Evolutionary conservation across 2,888 invertebrate genomes (phyloP).

Genomic region (Sympetrum striolatum): DNA sequence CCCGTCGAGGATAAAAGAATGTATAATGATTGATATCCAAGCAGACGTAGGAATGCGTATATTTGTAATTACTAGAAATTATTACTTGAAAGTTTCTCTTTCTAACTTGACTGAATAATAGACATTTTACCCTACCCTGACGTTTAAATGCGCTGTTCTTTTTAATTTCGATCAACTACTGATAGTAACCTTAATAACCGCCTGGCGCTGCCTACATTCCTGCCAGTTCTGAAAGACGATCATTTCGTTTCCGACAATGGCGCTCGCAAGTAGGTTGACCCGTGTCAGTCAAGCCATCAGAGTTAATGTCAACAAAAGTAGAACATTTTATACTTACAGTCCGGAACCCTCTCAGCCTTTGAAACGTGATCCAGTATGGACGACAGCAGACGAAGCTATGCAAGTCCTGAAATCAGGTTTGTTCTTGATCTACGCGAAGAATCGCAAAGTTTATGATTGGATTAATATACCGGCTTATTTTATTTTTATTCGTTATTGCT

Average conservation of each 20-base stretch:
- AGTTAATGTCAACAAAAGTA: neutral
- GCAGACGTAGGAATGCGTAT: too few species aligned
- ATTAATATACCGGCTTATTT: too few species aligned
- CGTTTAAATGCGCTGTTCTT: too few species aligned
- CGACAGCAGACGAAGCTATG: slow-evolving; percentile 79
- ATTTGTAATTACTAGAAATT: too few species aligned
- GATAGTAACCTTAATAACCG: neutral
- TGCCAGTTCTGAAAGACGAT: neutral
- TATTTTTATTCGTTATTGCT: neutral
- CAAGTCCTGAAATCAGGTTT: slow-evolving; percentile 82
- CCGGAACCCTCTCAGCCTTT: slow-evolving; percentile 83
- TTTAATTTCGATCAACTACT: too few species aligned
- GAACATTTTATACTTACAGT: slow-evolving; percentile 76
- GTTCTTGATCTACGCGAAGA: slow-evolving; percentile 49
- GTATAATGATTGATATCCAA: too few species aligned
- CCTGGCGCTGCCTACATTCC: neutral
- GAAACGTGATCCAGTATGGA: slow-evolving; percentile 74
- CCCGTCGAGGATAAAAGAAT: too few species aligned
- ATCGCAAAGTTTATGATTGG: too few species aligned
- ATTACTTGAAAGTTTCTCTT: too few species aligned
- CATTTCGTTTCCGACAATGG: slow-evolving; percentile 28
- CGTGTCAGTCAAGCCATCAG: neutral
- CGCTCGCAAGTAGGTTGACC: slow-evolving; percentile 5
- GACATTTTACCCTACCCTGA: too few species aligned
- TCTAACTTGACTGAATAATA: too few species aligned